A percentile compares a stretch with the other conserved stretches of the same genome.
Conservation (phyloP, 2,797 vertebrate genomes). For the Hoplostethus mediterraneus region DNA sequence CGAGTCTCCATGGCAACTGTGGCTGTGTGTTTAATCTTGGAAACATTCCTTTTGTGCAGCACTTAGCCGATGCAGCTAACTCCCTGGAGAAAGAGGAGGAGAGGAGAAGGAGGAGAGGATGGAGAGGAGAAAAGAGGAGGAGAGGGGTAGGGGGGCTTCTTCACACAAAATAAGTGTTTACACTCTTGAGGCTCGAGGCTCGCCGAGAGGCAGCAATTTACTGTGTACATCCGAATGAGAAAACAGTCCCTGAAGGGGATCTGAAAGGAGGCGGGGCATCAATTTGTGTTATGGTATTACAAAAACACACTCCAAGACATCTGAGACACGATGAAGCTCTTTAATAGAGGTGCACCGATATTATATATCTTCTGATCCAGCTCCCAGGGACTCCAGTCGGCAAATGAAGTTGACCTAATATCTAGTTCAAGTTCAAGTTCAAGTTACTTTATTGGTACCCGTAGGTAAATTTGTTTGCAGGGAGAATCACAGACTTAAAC, state of each 20-base stretch:
- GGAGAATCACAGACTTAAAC: no score
- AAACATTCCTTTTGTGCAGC: constrained; percentile 66
- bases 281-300: constrained; percentile 44
- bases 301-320: constrained; percentile 23
- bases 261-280: constrained; percentile 24
- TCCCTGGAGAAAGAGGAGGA: constrained; percentile 18
- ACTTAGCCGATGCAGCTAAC: constrained; percentile 47
- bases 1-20: constrained; percentile 70
- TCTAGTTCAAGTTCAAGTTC: no score
- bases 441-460: no score
- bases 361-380: no score
- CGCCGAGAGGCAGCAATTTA: constrained; percentile 10
- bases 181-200: background rate
- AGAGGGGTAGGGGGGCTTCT: background rate
- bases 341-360: background rate
- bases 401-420: no score
- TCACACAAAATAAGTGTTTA: background rate
- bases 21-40: constrained; percentile 56
- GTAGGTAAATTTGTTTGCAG: no score
- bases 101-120: background rate
- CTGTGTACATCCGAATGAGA: constrained; percentile 31
- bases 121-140: constrained; percentile 14
- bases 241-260: constrained; percentile 32
- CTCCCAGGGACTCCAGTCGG: no score
- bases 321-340: constrained; percentile 2